phyloP scores from a whole-genome alignment of 2,888 invertebrate species.

The Drosophila putrida region DNA sequence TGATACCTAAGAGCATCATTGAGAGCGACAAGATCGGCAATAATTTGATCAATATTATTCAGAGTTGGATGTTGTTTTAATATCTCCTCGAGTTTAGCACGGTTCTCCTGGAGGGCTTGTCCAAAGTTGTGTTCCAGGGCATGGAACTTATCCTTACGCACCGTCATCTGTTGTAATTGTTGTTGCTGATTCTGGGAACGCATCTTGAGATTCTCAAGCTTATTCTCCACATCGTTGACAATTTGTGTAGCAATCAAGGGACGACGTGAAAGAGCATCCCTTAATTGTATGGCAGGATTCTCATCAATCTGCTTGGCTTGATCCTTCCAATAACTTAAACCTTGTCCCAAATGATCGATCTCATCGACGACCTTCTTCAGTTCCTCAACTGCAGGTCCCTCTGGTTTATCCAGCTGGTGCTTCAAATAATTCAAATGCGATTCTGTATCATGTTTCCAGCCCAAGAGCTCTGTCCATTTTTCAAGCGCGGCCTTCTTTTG shows the following conservation, averaged over 20 bases:
- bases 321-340: constrained; percentile 90
- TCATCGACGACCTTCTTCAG: constrained; percentile 90
- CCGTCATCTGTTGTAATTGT: constrained; percentile 89
- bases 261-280: constrained; percentile 90
- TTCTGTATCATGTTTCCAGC: constrained; percentile 92
- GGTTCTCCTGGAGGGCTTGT: constrained; percentile 87
- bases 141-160: constrained; percentile 92
- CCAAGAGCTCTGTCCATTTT: constrained; percentile 93
- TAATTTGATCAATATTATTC: constrained; percentile 85
- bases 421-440: constrained; percentile 93
- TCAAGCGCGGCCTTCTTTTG: constrained; percentile 91
- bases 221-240: constrained; percentile 90
- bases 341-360: constrained; percentile 89
- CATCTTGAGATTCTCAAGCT: constrained; percentile 89
- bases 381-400: constrained; percentile 90
- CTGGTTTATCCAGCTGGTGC: constrained; percentile 90
- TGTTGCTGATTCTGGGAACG: constrained; percentile 89
- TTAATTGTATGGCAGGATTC: constrained; percentile 89
- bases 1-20: constrained; percentile 87
- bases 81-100: constrained; percentile 80
- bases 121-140: constrained; percentile 90
- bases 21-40: constrained; percentile 86
- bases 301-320: constrained; percentile 90
- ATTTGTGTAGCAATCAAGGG: constrained; percentile 90
- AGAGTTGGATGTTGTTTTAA: constrained; percentile 80